A percentile compares a stretch with the other conserved stretches of the same genome.
Conservation (phyloP, 2,797 vertebrate genomes). For the Pristis pectinata region DNA sequence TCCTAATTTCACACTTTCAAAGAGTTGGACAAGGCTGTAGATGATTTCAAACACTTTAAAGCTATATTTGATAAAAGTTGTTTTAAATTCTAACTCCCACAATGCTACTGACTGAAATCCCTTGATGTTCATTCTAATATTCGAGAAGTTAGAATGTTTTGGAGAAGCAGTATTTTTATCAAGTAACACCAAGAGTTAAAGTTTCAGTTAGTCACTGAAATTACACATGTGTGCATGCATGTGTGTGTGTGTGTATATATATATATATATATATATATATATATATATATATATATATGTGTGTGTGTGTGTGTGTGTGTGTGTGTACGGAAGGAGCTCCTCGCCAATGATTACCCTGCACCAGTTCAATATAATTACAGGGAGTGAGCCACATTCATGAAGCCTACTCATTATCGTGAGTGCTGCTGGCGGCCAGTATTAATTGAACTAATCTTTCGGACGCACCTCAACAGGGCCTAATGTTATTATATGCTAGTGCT, state of each 20-base stretch:
- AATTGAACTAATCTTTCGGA: not conserved
- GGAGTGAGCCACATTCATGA: not conserved
- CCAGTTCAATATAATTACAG: not conserved
- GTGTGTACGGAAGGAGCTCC: too few relatives aligned
- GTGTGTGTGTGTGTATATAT: too few relatives aligned
- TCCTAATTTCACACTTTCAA: not conserved
- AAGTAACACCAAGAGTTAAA: not conserved
- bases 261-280: too few relatives aligned
- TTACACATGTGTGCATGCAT: too few relatives aligned
- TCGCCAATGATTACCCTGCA: not conserved
- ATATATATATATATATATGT: too few relatives aligned
- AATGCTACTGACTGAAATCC: not conserved
- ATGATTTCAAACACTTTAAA: not conserved
- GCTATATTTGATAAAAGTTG: not conserved
- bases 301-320: too few relatives aligned
- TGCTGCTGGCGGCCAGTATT: not conserved
- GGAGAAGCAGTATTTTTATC: not conserved
- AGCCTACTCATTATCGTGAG: not conserved
- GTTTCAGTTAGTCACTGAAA: not conserved
- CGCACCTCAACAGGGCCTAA: not conserved
- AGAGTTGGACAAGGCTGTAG: not conserved
- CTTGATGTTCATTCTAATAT: not conserved
- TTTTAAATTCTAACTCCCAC: too few relatives aligned
- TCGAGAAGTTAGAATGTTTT: not conserved
- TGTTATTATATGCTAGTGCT: not conserved